Evolutionary conservation across 2,113 vertebrate genomes (phyloP), one percentile per base, ranked within the genome.

Genomic region (Edolisoma coerulescens): DNA sequence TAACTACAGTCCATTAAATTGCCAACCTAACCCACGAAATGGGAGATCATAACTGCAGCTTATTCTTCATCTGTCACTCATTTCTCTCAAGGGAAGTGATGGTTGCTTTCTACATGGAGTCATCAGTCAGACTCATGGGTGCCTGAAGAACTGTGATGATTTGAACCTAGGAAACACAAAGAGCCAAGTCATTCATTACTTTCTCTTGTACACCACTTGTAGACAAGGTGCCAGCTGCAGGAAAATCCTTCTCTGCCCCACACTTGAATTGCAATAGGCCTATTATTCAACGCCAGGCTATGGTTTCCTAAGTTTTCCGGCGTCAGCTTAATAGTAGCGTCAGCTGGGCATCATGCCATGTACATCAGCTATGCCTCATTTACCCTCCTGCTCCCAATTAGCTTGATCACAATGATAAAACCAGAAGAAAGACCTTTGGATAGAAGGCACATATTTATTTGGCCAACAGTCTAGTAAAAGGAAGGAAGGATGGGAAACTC

Each of bases 231-330:
- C 90, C 96, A 98, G 96, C 94, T 96, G 89, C 93, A 96, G 91
- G 84, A 95, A 95, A 94, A 92, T 77, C 87, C 91, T 86, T 89
- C 93, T 96, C 95, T 97, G 89, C 95, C 93, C 68, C 75, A 91
- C 94, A 90, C 93, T 96, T 68, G 70, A 92, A 89, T 68, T 96
- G 96, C 96, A 97, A 97, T 90, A 95, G 95, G 82, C 87, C 95
- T 88, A 94, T 97, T 97, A 97, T 97, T 96, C 95, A 69, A 69
- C 70, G 87, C 90, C 92, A 89, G 81, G 84, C 87, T 92, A 75
- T 60, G 91, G 87, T 84, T 97, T 90, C 94, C 90, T 91, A 97
- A 96, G 86, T 97, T 97, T 97, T 96, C 95, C 88, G 96, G 97
- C 97, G 97, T 94, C 91, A 84, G 76, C 75, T 97, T 73, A 90